Evolutionary conservation across 2,797 vertebrate genomes (phyloP).

Genomic region (Sebastes steindachneri): DNA sequence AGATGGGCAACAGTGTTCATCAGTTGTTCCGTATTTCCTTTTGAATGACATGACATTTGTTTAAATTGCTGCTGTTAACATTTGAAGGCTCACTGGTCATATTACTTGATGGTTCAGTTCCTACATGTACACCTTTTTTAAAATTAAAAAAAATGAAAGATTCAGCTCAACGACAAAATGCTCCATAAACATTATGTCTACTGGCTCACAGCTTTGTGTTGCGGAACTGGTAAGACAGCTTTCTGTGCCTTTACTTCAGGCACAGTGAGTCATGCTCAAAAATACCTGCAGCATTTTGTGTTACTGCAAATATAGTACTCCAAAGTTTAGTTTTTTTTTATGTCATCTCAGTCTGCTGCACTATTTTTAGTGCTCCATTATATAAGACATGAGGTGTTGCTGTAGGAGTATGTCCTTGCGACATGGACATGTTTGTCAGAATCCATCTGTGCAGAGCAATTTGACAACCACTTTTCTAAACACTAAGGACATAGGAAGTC

Average conservation of each 20-base stretch:
- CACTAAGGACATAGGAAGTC: neutral
- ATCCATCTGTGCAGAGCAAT: conserved; percentile 22
- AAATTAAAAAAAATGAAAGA: neutral
- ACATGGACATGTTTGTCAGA: conserved; percentile 40
- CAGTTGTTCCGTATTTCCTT: neutral
- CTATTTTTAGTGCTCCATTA: conserved; percentile 61
- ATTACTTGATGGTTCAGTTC: neutral
- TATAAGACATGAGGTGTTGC: conserved; percentile 53
- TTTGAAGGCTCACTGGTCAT: neutral
- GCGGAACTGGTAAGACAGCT: conserved; percentile 34
- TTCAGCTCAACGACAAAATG: neutral
- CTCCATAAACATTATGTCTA: neutral
- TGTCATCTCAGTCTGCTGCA: conserved; percentile 39
- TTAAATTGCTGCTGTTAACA: neutral
- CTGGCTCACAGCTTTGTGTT: neutral
- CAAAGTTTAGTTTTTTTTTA: conserved; percentile 21
- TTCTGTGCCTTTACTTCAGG: conserved; percentile 48
- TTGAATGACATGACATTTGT: conserved; percentile 2
- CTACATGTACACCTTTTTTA: neutral
- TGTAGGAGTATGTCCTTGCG: conserved; percentile 32
- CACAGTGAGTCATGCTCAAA: conserved; percentile 59
- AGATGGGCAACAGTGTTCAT: neutral
- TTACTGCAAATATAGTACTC: conserved; percentile 38
- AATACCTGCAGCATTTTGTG: conserved; percentile 53
- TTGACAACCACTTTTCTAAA: neutral